Conservation (phyloP, 2,113 vertebrate genomes). For the Caloenas nicobarica region DNA sequence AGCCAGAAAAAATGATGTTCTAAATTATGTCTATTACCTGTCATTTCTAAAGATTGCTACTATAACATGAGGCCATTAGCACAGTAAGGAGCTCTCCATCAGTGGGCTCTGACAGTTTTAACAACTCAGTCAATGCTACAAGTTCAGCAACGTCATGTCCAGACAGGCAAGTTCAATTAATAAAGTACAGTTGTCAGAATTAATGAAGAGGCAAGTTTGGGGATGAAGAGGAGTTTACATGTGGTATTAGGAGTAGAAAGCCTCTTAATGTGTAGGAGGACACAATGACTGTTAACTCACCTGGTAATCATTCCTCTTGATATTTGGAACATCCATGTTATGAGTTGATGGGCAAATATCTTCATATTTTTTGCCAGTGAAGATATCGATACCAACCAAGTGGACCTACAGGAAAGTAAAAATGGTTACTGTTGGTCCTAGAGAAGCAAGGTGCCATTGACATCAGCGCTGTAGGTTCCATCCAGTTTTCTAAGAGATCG, state of each 20-base stretch:
- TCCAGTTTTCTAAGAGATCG: neutral
- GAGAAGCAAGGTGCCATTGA: neutral
- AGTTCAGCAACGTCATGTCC: neutral
- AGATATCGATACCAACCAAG: slow-evolving; percentile 97
- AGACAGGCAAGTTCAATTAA: neutral
- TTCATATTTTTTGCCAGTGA: slow-evolving; percentile 98
- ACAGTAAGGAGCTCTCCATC: neutral
- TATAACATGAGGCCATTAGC: neutral
- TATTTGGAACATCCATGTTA: slow-evolving; percentile 98
- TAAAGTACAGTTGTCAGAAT: neutral
- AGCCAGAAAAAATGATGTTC: neutral
- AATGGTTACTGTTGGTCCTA: neutral
- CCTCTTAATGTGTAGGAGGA: neutral
- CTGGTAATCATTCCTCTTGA: slow-evolving; percentile 96
- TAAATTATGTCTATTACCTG: neutral
- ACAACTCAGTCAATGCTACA: neutral
- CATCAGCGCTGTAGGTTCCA: neutral
- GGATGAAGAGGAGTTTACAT: neutral
- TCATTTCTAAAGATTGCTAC: neutral
- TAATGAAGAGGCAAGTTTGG: neutral
- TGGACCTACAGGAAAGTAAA: slow-evolving; percentile 82
- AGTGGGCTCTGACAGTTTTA: neutral
- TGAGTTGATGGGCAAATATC: slow-evolving; percentile 99
- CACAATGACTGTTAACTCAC: slow-evolving; percentile 66
- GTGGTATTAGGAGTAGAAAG: neutral